A percentile compares a stretch with the other conserved stretches of the same genome.
These are phyloP conservation scores for Congeria kusceri DNA, from an alignment of 2,888 invertebrate species.

Conservation along the genomic window DNA sequence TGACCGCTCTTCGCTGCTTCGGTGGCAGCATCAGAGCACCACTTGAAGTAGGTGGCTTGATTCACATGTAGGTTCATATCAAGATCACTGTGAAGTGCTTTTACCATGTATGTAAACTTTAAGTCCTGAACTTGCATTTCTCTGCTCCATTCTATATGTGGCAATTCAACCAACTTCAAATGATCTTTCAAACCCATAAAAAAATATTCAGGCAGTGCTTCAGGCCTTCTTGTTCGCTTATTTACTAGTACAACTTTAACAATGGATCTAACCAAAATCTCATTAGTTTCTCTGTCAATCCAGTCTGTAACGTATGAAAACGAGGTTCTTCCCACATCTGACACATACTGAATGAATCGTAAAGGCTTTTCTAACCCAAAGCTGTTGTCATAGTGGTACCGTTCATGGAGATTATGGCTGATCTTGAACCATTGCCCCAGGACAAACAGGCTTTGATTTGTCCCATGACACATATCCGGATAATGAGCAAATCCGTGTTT, in stretches of 20 bases:
- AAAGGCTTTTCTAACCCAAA: conserved; percentile 31
- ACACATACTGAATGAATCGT: conserved; percentile 15
- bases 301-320: background rate
- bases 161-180: background rate
- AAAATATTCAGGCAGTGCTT: background rate
- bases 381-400: conserved; percentile 12
- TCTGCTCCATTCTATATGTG: background rate
- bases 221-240: background rate
- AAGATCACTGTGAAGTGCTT: conserved; percentile 46
- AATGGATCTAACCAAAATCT: background rate
- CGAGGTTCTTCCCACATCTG: conserved; percentile 19
- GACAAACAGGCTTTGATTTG: conserved; percentile 37
- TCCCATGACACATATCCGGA: conserved; percentile 26
- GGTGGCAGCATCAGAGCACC: conserved; percentile 40
- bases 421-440: conserved; percentile 34
- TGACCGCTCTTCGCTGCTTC: conserved; percentile 17
- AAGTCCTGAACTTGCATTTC: background rate
- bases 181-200: background rate
- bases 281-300: background rate
- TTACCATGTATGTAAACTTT: background rate
- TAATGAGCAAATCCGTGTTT: conserved; percentile 35
- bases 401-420: background rate
- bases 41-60: conserved; percentile 30
- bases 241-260: background rate
- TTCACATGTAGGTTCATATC: conserved; percentile 41